Evolutionary conservation across 2,113 vertebrate species (phyloP).

Genomic region (Scortum barcoo): DNA sequence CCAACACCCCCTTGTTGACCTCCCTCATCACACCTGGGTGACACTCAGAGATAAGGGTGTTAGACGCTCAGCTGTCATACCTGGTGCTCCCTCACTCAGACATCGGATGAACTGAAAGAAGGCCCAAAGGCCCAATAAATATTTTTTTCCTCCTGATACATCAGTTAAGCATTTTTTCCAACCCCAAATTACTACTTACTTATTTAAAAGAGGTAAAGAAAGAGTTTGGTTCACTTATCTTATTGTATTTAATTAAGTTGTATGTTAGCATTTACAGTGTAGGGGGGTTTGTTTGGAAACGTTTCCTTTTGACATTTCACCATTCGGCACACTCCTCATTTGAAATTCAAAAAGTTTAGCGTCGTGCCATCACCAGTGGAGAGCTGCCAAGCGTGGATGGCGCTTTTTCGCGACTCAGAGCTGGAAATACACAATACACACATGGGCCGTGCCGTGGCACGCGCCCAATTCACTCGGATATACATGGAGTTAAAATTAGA

Average conservation of each 20-base stretch:
- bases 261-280: too few relatives aligned
- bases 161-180: too few relatives aligned
- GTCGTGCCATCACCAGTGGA: slow-evolving; percentile 13
- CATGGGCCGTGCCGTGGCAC: slow-evolving; percentile 32
- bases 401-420: slow-evolving; percentile 26
- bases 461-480: slow-evolving; percentile 5
- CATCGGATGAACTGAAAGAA: background rate
- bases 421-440: slow-evolving; percentile 44
- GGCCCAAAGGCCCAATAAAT: too few relatives aligned
- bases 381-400: slow-evolving; percentile 36
- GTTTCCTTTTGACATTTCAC: slow-evolving; percentile 55
- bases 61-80: slow-evolving; percentile 23
- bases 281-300: slow-evolving; percentile 10
- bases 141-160: too few relatives aligned
- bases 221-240: too few relatives aligned
- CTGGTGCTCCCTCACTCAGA: slow-evolving; percentile 5
- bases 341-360: slow-evolving; percentile 47
- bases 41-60: slow-evolving; percentile 44
- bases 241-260: too few relatives aligned
- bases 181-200: too few relatives aligned
- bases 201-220: slow-evolving; percentile 1
- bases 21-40: slow-evolving; percentile 16
- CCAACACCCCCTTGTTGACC: background rate
- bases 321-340: slow-evolving; percentile 28
- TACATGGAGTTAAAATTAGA: slow-evolving; percentile 52